Evolutionary conservation across 1,140 invertebrate species (phyloP), one percentile per base, ranked within the genome.

Genomic region (Drosophila prosaltans): DNA sequence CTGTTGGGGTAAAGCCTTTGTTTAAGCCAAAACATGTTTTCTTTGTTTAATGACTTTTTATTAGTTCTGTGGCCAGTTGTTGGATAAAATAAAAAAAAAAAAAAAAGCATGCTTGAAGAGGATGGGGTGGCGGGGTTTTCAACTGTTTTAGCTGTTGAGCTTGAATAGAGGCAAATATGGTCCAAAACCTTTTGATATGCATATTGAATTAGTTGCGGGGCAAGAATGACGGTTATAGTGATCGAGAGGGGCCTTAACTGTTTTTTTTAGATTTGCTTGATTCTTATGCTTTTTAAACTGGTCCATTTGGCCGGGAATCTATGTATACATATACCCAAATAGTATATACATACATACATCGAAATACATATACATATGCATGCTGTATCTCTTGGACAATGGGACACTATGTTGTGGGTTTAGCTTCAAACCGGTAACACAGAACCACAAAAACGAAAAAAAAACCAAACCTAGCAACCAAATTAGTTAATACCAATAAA

Each of bases 41-140:
- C 45, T 51, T 73, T 73, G 67, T 86, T 86, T 88, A 86, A 86
- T 86, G 82, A 88, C 72, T 86, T 86, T 79, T 88, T 86, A 86
- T 88, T 86, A 80, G 79, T 80, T 88, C 78, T 81, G 69, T 28
- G 61, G 55, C 74, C 63, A 28, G 21, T 43, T 28, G 39, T 30
- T n/a, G 41, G 26, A 62, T 16, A 16, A 16, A 16, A 16, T 16
- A 16, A 16, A 16, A 16, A 16, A 16, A 16, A 16, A 16, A 16
- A 16, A 16, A 16, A 0, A 16, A 16, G 16, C 16, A 16, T 16
- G 16, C 0, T 16, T 16, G 16, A 16, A 16, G 16, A 16, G 16
- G 16, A 16, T 16, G 16, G 16, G 16, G 16, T 16, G 16, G 16
- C 16, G 45, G 21, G 45, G 16, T 16, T 16, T 16, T 16, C 16